Base-by-base conservation (phyloP, 2,888 invertebrate genomes). In the Leptothorax acervorum region DNA sequence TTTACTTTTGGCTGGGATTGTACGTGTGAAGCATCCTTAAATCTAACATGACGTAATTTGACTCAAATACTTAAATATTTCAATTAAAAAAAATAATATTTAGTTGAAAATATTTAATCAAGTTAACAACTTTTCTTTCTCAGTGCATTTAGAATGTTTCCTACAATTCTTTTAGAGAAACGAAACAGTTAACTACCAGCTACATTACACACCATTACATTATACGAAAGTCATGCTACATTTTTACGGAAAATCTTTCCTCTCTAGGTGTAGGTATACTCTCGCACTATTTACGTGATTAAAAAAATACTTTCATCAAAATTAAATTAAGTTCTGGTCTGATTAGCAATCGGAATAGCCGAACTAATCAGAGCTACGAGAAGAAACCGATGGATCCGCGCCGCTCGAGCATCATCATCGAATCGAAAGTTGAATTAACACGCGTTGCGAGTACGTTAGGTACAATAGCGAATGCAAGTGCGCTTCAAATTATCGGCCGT, bases 261-360 rank as follows among this genome's bases (percentile, higher is more conserved):
- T 55, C 48, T 53, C n/a, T 9, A 9, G 9, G 31, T 53, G 18
- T 31, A 11, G 18, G 6, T 55, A 8, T 0, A 57, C 11, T 71
- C 45, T 23, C 48, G 60, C 55, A 53, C 35, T 78, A 51, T 42
- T 76, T 51, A 4, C 31, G 51, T 18, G 39, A 55, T 23, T 79
- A 51, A 39, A 73, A 68, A 81, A 81, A 81, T 45, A 84, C 75
- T 68, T 74, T 28, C 65, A 51, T 81, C 62, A 51, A 75, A 82
- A 79, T 71, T 76, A 70, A 63, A 42, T 42, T 35, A n/a, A 71
- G 82, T 83, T 88, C 55, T 70, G 57, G 65, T 83, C 88, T 88
- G 75, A 88, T 85, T 88, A 31, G 3, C 42, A 42, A 18, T 71
- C 48, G 9, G 79, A 76, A 48, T 81, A 63, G n/a, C 42, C 35